Evolutionary conservation across 2,888 invertebrate genomes (phyloP), one percentile per base, ranked within the genome.

Genomic region (Tetragonula carbonaria): DNA sequence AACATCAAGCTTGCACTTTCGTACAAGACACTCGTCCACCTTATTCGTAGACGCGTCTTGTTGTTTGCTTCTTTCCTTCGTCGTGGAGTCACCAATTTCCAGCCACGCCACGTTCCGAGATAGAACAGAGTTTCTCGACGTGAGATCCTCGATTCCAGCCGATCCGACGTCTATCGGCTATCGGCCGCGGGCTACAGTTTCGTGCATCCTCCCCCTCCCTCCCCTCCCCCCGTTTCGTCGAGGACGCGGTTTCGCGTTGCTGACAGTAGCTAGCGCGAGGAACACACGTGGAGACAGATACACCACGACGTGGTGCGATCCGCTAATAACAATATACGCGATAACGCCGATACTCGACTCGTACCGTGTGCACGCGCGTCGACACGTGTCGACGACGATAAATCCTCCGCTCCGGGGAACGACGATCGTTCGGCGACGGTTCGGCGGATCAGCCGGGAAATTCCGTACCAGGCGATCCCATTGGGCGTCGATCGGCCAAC

Each of bases 351-450:
- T 57, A 55, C 38, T 23, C 45, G 66, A 57, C 73, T n/a, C 21
- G 23, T 50, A 74, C 80, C 80, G 55, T 33, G 67, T 78, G 33
- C 66, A 67, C 70, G 72, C 70, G 73, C 14, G 68, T 50, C 55
- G 91, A 91, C 90, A 91, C 89, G 89, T 91, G 90, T 91, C 91
- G 86, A 66, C 59, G 78, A 82, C 87, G 90, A 91, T 91, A 90
- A 90, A 87, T 77, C 68, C 68, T 72, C 62, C 55, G 53, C 50
- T 21, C 57, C 66, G 50, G 63, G 28, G 62, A 62, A 45, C 66
- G 81, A n/a, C 4, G 45, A 45, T 2, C 45, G 45, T 45, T 45
- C 45, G 45, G 18, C 55, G 68, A 38, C 23, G 68, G 55, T 21
- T 21, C 6, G 21, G 68, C 51, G 59, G 70, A 65, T 74, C 80